phyloP scores from a whole-genome alignment of 2,113 vertebrate species.

The Hepsetus odoe region DNA sequence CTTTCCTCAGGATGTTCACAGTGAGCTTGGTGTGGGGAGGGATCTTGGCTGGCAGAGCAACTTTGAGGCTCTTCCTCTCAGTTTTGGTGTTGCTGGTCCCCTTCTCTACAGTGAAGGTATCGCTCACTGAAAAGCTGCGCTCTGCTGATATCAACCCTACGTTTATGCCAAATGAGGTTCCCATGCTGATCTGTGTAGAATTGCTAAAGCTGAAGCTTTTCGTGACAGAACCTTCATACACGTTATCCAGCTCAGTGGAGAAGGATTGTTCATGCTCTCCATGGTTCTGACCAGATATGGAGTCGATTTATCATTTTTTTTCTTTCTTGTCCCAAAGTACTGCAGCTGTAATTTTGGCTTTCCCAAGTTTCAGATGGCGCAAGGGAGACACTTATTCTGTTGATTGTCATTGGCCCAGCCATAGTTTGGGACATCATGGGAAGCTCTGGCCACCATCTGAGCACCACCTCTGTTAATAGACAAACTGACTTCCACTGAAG shows the following conservation, averaged over 20 bases:
- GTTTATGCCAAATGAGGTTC: not conserved
- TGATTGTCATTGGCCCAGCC: not conserved
- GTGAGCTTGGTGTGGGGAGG: constrained; percentile 28
- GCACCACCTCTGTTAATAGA: not conserved
- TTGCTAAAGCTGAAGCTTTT: constrained; percentile 10
- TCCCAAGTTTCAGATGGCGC: constrained; percentile 12
- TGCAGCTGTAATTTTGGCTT: not conserved
- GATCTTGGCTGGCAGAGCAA: not conserved
- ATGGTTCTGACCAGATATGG: constrained; percentile 1
- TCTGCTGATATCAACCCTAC: not conserved
- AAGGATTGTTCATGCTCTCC: constrained; percentile 7
- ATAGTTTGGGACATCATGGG: constrained; percentile 9
- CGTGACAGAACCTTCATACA: not conserved
- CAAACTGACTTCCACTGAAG: not conserved
- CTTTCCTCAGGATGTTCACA: constrained; percentile 6
- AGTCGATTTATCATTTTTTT: not conserved
- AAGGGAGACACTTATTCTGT: not conserved
- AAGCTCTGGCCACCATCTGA: not conserved
- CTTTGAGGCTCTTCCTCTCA: not conserved
- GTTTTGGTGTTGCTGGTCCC: constrained; percentile 14
- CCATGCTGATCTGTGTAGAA: not conserved
- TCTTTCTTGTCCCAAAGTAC: constrained; percentile 10
- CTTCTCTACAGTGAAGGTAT: constrained; percentile 1
- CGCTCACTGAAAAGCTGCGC: not conserved
- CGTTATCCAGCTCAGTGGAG: not conserved